Conservation (phyloP, 2,113 vertebrate species). For the Maccullochella peelii region DNA sequence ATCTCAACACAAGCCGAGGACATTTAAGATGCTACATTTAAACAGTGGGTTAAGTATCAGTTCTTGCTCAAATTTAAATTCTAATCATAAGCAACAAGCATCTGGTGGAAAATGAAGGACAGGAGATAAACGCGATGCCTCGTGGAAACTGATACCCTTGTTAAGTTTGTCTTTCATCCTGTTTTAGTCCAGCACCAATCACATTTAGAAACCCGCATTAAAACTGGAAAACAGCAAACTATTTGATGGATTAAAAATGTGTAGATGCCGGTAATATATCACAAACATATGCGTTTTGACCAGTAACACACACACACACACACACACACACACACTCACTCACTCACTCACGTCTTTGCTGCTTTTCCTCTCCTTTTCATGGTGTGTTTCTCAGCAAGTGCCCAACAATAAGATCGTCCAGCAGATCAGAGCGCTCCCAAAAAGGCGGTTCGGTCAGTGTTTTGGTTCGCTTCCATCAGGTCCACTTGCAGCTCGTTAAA, state of each 20-base stretch:
- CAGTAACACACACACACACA: constrained; percentile 1
- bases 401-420: neutral
- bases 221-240: neutral
- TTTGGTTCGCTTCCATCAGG: constrained; percentile 36
- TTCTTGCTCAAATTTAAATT: neutral
- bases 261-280: neutral
- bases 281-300: neutral
- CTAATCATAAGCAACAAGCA: constrained; percentile 12
- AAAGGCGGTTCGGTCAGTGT: neutral
- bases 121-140: constrained; percentile 30
- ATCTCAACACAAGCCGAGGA: neutral
- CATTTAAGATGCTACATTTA: constrained; percentile 7
- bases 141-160: constrained; percentile 24
- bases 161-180: constrained; percentile 56
- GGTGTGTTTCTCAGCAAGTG: constrained; percentile 22
- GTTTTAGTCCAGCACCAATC: neutral
- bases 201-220: neutral
- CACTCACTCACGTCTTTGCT: constrained; percentile 66
- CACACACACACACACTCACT: constrained; percentile 18
- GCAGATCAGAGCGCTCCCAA: constrained; percentile 5
- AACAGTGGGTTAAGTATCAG: neutral
- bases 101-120: constrained; percentile 31
- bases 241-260: neutral
- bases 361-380: constrained; percentile 66
- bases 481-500: constrained; percentile 46